phyloP scores from a whole-genome alignment of 2,113 vertebrate species.

The Vanacampus margaritifer region DNA sequence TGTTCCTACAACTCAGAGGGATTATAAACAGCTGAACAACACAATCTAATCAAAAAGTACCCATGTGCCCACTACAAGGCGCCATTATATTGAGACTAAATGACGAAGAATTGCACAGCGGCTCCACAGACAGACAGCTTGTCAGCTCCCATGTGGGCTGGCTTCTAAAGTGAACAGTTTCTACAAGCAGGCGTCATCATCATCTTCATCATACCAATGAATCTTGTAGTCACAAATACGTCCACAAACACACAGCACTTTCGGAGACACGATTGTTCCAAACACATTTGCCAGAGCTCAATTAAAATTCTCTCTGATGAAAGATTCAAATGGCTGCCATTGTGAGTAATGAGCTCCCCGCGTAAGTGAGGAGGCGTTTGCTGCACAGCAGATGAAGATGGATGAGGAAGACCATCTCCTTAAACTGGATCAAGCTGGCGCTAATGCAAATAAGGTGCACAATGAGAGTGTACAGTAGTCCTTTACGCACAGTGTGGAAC shows the following conservation, averaged over 20 bases:
- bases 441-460: slow-evolving; percentile 48
- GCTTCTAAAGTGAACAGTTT: slow-evolving; percentile 40
- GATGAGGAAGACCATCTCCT: slow-evolving; percentile 56
- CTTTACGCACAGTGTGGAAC: neutral
- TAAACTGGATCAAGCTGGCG: slow-evolving; percentile 47
- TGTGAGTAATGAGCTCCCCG: slow-evolving; percentile 68
- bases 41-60: slow-evolving; percentile 11
- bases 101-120: slow-evolving; percentile 37
- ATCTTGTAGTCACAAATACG: slow-evolving; percentile 36
- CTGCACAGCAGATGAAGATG: slow-evolving; percentile 65
- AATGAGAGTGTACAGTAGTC: neutral
- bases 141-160: slow-evolving; percentile 42
- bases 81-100: slow-evolving; percentile 7
- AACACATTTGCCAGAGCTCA: slow-evolving; percentile 64
- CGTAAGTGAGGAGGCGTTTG: slow-evolving; percentile 70
- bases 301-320: slow-evolving; percentile 68
- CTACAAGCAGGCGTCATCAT: slow-evolving; percentile 44
- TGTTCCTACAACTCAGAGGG: neutral
- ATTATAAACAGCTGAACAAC: slow-evolving; percentile 4
- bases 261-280: slow-evolving; percentile 53
- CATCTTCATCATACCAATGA: slow-evolving; percentile 27
- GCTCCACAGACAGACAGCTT: slow-evolving; percentile 40
- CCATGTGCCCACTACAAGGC: slow-evolving; percentile 12
- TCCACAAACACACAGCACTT: slow-evolving; percentile 33
- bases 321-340: slow-evolving; percentile 69